Conservation (phyloP, 2,113 vertebrate species). For the Cephalopholis sonnerati region DNA sequence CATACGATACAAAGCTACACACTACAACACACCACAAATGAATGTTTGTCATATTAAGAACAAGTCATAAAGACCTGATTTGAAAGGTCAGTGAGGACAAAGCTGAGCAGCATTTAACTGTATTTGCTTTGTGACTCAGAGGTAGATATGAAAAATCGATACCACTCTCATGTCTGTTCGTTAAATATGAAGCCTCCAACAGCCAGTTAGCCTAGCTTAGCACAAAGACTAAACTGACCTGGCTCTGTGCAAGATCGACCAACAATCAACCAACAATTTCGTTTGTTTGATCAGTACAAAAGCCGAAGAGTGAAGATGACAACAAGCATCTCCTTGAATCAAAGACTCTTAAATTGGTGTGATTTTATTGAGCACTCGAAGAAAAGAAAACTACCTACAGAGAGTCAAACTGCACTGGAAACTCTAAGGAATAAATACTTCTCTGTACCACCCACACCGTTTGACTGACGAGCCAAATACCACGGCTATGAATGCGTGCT, state of each 20-base stretch:
- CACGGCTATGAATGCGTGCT: neutral
- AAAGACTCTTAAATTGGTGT: neutral
- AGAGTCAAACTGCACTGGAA: neutral
- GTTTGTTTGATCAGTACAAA: no score
- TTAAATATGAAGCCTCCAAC: neutral
- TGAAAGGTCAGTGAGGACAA: no score
- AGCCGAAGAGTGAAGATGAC: no score
- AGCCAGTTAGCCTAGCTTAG: neutral
- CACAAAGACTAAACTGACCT: neutral
- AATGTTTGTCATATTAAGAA: no score
- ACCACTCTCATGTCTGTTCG: no score
- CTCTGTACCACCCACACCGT: conserved; percentile 12
- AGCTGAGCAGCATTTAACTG: no score
- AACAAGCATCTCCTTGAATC: neutral
- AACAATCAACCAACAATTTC: neutral
- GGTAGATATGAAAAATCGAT: no score
- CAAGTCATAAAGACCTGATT: no score
- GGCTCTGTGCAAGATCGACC: neutral
- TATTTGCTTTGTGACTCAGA: no score
- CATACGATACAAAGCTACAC: no score
- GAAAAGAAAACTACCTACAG: neutral
- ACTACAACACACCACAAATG: no score
- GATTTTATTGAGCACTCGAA: neutral
- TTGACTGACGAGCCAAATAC: conserved; percentile 15
- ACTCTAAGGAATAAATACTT: neutral